Evolutionary conservation across 2,888 invertebrate species (phyloP), one percentile per base, ranked within the genome.

Genomic region (Sturmia bella): DNA sequence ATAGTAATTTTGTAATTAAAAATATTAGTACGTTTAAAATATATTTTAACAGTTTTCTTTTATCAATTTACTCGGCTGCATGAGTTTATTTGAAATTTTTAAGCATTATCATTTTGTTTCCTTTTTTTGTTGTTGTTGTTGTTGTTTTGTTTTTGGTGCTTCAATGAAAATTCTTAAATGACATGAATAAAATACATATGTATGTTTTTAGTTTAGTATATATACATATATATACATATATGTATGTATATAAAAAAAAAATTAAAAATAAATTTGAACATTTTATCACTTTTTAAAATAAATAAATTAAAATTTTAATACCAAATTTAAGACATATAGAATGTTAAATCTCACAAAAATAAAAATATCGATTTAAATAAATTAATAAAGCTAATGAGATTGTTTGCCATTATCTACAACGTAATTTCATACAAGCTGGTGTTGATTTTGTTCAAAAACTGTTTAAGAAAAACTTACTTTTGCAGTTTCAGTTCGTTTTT

Each of bases 1-100:
- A 15, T 11, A 24, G 24, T 52, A 48, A 12, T 66, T 52, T n/a
- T n/a, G n/a, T 13, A 45, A 56, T 64, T 72, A 43, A 54, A 41
- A 52, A 66, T 66, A 43, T 41, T 73, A 78, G 45, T 56, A 17
- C 27, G 21, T 50, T 64, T 66, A 19, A 50, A 50, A n/a, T 48
- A 56, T 27, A 56, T 56, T 41, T 54, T 32, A 32, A 32, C 32
- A 41, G 11, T 41, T 61, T 61, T n/a, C n/a, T n/a, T n/a, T 61
- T 45, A 61, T 59, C 21, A n/a, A 39, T 52, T 54, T 13, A 24
- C n/a, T 27, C 6, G 24, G n/a, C 12, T 19, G 48, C 48, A 11
- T 48, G 9, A 32, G 1, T 32, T 32, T 32, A 32, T 32, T 32
- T 32, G 32, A 32, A 6, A 32, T 32, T 32, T 32, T 32, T 32